Percentiles rank a stretch among this genome's conserved stretches.
Evolutionary conservation across 2,888 invertebrate species (phyloP).

Genomic region (Sympetrum striolatum): DNA sequence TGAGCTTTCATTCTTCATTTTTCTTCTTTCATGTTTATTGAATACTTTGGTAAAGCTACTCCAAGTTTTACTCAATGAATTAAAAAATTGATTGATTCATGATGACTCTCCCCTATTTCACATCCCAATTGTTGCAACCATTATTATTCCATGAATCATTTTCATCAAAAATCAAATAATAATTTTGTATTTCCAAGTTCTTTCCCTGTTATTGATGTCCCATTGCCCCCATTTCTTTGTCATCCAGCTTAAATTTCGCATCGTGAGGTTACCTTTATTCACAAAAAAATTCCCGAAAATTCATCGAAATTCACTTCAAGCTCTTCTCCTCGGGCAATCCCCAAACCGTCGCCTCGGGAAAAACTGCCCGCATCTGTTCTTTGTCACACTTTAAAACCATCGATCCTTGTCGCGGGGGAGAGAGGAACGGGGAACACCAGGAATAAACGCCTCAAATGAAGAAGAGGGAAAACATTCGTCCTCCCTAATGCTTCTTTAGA

Average conservation of each 20-base stretch:
- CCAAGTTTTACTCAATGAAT: no score
- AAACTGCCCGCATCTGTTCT: slow-evolving; percentile 1
- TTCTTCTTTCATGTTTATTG: no score
- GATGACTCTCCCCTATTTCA: no score
- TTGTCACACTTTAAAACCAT: slow-evolving; percentile 33
- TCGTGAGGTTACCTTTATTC: not conserved
- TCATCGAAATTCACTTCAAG: not conserved
- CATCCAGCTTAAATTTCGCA: not conserved
- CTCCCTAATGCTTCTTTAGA: slow-evolving; percentile 40
- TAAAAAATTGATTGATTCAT: no score
- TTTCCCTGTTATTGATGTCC: no score
- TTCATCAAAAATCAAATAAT: no score
- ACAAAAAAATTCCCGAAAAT: not conserved
- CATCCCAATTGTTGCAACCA: no score
- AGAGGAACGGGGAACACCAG: not conserved
- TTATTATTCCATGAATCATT: no score
- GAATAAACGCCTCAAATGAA: slow-evolving; percentile 28
- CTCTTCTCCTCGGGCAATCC: not conserved
- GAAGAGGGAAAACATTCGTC: slow-evolving; percentile 23
- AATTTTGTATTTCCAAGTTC: no score
- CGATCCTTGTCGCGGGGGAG: slow-evolving; percentile 16
- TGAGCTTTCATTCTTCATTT: no score
- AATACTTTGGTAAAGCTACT: no score
- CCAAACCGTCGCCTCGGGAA: not conserved
- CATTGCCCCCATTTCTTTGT: no score